Evolutionary conservation across 2,113 vertebrate species (phyloP).

Genomic region (Neodon shergylaensis): DNA sequence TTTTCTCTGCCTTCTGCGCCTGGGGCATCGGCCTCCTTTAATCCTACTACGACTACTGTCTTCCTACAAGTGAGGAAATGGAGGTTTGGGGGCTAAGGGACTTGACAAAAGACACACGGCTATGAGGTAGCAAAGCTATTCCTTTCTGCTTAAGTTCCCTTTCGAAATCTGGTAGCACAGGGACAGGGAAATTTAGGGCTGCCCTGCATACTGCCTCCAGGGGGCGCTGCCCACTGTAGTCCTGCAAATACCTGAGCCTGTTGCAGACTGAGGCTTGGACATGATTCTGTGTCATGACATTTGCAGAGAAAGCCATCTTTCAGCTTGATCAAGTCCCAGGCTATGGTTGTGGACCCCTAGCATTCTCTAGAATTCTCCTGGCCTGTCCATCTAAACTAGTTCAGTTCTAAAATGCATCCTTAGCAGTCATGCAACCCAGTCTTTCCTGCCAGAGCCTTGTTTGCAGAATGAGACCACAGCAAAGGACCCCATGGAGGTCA

Average conservation of each 20-base stretch:
- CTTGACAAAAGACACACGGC: not conserved
- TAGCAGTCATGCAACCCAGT: not conserved
- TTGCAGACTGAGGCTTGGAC: not conserved
- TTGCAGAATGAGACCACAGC: not conserved
- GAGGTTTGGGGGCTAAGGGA: not conserved
- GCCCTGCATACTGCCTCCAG: not conserved
- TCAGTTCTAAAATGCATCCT: not conserved
- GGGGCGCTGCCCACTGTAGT: not conserved
- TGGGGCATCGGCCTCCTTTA: not conserved
- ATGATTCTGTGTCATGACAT: not conserved
- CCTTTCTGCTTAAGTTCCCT: not conserved
- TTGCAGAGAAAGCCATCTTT: not conserved
- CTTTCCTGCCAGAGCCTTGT: too few species aligned
- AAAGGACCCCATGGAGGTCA: not conserved
- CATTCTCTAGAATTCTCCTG: not conserved
- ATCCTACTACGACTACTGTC: not conserved
- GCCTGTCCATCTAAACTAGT: not conserved
- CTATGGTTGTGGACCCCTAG: not conserved
- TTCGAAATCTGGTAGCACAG: not conserved
- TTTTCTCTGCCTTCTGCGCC: not conserved
- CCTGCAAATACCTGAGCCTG: not conserved
- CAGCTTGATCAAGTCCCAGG: not conserved
- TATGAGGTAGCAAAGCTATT: not conserved
- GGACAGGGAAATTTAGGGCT: not conserved
- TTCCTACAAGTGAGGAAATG: not conserved